These are phyloP conservation scores for Aptenodytes patagonicus DNA, from an alignment of 2,113 vertebrate species.

Conservation along the genomic window DNA sequence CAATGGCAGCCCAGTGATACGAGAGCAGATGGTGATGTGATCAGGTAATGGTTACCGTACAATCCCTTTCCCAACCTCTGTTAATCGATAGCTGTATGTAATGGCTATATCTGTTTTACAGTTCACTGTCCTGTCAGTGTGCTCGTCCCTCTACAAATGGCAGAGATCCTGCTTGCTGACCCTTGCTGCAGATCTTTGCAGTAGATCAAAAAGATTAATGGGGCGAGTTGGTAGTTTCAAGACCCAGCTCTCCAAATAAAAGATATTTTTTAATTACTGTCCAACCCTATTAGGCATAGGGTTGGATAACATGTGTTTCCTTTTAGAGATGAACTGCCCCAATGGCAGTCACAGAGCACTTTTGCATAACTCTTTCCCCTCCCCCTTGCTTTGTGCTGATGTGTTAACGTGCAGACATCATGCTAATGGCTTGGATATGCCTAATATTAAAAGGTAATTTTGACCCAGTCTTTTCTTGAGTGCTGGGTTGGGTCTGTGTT, in stretches of 20 bases:
- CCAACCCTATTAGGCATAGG: constrained; percentile 43
- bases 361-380: constrained; percentile 48
- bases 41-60: neutral
- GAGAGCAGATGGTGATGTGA: neutral
- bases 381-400: constrained; percentile 47
- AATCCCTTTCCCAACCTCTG: neutral
- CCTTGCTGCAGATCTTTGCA: constrained; percentile 41
- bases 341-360: constrained; percentile 7
- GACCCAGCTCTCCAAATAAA: constrained; percentile 68
- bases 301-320: constrained; percentile 66
- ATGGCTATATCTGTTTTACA: neutral
- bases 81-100: neutral
- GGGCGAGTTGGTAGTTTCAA: constrained; percentile 53
- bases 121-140: neutral
- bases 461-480: neutral
- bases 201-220: constrained; percentile 70
- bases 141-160: neutral
- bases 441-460: constrained; percentile 32
- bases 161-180: constrained; percentile 35
- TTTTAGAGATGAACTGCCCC: constrained; percentile 64
- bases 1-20: accelerated
- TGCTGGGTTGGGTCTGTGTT: neutral
- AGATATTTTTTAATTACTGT: constrained; percentile 74
- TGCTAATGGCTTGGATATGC: constrained; percentile 41
- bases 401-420: constrained; percentile 62